Evolutionary conservation across 1,140 invertebrate species (phyloP).

Genomic region (Hyles euphorbiae): DNA sequence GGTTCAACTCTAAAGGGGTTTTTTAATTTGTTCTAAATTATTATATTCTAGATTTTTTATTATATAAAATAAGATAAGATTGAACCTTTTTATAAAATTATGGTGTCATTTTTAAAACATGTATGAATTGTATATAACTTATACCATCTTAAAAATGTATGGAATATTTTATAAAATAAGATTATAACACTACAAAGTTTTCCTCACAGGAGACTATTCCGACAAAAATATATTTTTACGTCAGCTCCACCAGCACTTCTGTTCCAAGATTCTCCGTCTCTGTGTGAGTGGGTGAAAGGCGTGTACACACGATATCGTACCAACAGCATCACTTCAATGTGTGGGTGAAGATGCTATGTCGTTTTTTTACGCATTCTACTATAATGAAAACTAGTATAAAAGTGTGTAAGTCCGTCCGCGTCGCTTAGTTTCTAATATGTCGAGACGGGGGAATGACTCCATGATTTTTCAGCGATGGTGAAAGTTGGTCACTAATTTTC

Average conservation of each 20-base stretch:
- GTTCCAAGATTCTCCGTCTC: slow-evolving; percentile 14
- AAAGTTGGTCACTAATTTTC: neutral
- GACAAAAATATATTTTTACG: slow-evolving; percentile 7
- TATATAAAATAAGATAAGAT: no score
- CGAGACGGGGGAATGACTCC: slow-evolving; percentile 25
- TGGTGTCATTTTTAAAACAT: no score
- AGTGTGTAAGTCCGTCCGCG: slow-evolving; percentile 40
- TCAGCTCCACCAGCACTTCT: slow-evolving; percentile 28
- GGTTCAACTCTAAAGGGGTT: no score
- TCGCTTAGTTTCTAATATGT: slow-evolving; percentile 55
- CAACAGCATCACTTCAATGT: slow-evolving; percentile 28
- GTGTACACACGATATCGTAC: slow-evolving; percentile 44
- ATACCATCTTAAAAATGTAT: no score
- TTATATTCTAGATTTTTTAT: no score
- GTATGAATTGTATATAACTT: no score
- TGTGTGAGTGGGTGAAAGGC: slow-evolving; percentile 59
- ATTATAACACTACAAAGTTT: no score
- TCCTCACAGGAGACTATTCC: no score
- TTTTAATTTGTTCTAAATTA: no score
- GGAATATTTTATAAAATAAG: no score
- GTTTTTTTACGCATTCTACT: slow-evolving; percentile 43
- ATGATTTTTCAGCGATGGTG: slow-evolving; percentile 40
- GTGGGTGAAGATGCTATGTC: slow-evolving; percentile 46
- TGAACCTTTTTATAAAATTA: no score
- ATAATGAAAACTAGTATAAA: slow-evolving; percentile 63